Base-by-base conservation (phyloP, 2,888 invertebrate species). In the Rhabditoides inermis region DNA sequence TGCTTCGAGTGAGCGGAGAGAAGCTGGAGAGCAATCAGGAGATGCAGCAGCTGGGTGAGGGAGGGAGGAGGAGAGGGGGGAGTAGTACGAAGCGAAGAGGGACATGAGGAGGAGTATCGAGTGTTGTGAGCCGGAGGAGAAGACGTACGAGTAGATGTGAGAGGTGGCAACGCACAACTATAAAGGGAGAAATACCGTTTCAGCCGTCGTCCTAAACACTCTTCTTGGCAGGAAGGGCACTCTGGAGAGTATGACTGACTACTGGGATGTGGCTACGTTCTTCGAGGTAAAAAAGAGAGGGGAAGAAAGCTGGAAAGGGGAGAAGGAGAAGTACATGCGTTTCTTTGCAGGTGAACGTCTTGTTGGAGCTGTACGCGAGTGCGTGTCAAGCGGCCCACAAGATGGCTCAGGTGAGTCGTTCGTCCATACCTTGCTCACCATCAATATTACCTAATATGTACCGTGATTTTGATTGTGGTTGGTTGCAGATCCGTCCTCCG, bases 151-250 rank as follows among this genome's bases (percentile, higher is more conserved):
- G n/a, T n/a, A n/a, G n/a, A n/a, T n/a, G n/a, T n/a, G n/a, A n/a
- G n/a, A n/a, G n/a, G n/a, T n/a, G n/a, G n/a, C n/a, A n/a, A n/a
- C n/a, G n/a, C n/a, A n/a, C n/a, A n/a, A n/a, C n/a, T n/a, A n/a
- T n/a, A n/a, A n/a, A n/a, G n/a, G n/a, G n/a, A n/a, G n/a, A 44
- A 44, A 25, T 25, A 44, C 6, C 12, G 35, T 51, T 68, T 42
- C 79, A 84, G 87, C 86, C 45, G 88, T 92, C 84, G 88, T 91
- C 7, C 80, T 98, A 60, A 98, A 95, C 78, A 92, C 92, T 80
- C 81, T 95, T 54, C 94, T 98, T 72, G 98, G 98, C 0, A 88
- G 91, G 77, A 98, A 98, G 77, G 98, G 98, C 40, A 90, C 90
- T 76, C 80, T 98, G 27, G 85, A 86, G 0, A 88, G 89, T 0